Base-by-base conservation (phyloP, 2,113 vertebrate genomes). In the Corynorhinus townsendii region DNA sequence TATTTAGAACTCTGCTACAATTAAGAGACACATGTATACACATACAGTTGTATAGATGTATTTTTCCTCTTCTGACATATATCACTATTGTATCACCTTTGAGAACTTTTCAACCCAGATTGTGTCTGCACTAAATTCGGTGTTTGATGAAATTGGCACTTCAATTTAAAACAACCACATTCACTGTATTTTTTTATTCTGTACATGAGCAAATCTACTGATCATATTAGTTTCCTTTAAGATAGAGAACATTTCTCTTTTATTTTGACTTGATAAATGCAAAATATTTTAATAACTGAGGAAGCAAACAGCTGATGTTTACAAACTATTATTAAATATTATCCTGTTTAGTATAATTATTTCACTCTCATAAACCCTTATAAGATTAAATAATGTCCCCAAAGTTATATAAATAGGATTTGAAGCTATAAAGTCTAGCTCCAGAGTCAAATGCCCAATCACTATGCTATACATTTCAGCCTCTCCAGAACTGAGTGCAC, bases 121-220 rank as follows among this genome's bases (percentile, higher is more conserved):
- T 49, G 6, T 72, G 35, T 86, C 90, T 94, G 19, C 3, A 73
- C 7, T 72, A 73, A 62, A 11, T 92, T 79, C 86, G 22, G 14
- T 82, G 95, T 93, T 38, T 85, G 16, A 73, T 93, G 30, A 94
- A 93, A 92, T 17, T 69, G 81, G 80, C 66, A 85, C 33, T 35
- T 54, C 79, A 62, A 47, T 90, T 95, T 9, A 77, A 56, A 95
- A 81, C 19, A 90, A 88, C 19, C 17, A 84, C 20, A 93, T 64
- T 91, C 26, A 68, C 1, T 59, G 12, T 35, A 69, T 26, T 54
- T 83, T 89, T 73, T 54, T 24, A 93, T 84, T 71, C 47, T 75
- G 20, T 69, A 28, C 33, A 33, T 52, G 28, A 90, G 20, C 33
- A 91, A 95, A 84, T 87, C 64, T 56, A 75, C 75, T 38, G 12